These are phyloP conservation scores for Anguilla anguilla DNA, from an alignment of 2,797 vertebrate genomes.

Conservation along the genomic window DNA sequence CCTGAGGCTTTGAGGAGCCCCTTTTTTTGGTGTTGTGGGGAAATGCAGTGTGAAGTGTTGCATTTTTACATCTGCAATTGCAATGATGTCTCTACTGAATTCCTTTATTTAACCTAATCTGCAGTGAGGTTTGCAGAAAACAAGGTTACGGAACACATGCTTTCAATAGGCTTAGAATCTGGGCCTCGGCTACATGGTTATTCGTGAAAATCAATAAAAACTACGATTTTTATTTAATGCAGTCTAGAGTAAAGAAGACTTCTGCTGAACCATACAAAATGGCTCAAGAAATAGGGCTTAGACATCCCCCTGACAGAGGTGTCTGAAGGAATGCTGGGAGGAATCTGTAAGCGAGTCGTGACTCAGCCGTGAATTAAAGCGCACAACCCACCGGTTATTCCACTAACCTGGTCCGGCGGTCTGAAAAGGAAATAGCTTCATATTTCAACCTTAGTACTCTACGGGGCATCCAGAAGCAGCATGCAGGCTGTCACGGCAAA, in stretches of 20 bases:
- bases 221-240: not conserved
- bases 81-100: not conserved
- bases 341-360: not conserved
- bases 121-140: not conserved
- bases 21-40: not conserved
- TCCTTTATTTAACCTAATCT: not conserved
- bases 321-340: not conserved
- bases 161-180: not conserved
- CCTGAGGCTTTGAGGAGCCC: not conserved
- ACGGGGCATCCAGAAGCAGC: conserved; percentile 30
- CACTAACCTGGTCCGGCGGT: conserved; percentile 61
- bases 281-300: not conserved
- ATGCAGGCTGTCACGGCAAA: conserved; percentile 37
- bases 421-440: conserved; percentile 64
- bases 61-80: not conserved
- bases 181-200: not conserved
- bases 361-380: not conserved
- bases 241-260: not conserved
- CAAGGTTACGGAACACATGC: not conserved
- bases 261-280: not conserved
- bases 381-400: conserved; percentile 46
- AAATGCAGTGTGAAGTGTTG: not conserved
- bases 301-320: not conserved
- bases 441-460: conserved; percentile 58
- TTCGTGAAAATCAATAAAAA: not conserved